These are phyloP conservation scores for Macaria notata DNA, from an alignment of 2,888 invertebrate species.

Conservation along the genomic window DNA sequence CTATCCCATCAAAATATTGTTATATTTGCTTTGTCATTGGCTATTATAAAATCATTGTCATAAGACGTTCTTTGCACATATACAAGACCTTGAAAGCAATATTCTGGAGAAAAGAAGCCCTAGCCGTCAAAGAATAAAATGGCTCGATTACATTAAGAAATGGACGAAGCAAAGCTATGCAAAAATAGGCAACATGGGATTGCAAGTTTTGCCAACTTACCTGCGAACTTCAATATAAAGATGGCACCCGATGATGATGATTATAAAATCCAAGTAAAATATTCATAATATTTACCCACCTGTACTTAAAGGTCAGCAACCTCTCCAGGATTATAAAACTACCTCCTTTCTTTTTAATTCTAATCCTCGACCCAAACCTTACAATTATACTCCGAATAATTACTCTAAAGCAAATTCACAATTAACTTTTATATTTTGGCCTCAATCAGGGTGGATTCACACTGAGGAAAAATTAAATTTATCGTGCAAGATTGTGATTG, in stretches of 20 bases:
- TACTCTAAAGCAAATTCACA: conserved; percentile 18
- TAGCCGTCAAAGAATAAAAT: too few relatives aligned
- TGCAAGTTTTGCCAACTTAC: not conserved
- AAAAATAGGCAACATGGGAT: too few relatives aligned
- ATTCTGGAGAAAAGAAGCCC: not conserved
- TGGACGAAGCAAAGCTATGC: not conserved
- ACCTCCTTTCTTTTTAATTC: not conserved
- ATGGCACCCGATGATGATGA: too few relatives aligned
- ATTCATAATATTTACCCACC: not conserved
- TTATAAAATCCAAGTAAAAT: not conserved
- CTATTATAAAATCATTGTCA: too few relatives aligned
- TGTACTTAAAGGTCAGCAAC: not conserved
- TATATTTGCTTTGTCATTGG: too few relatives aligned
- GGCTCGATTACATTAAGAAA: not conserved
- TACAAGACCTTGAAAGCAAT: not conserved
- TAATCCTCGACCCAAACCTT: not conserved
- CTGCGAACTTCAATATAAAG: not conserved
- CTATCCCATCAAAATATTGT: too few relatives aligned
- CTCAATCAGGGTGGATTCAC: not conserved
- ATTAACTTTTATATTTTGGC: conserved; percentile 21
- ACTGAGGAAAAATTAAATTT: not conserved
- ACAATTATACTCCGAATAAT: conserved; percentile 16
- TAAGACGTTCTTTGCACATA: not conserved
- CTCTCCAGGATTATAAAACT: not conserved
- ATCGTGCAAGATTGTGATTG: too few relatives aligned